Conservation (phyloP, 2,888 invertebrate genomes). For the Escarpia spicata region DNA sequence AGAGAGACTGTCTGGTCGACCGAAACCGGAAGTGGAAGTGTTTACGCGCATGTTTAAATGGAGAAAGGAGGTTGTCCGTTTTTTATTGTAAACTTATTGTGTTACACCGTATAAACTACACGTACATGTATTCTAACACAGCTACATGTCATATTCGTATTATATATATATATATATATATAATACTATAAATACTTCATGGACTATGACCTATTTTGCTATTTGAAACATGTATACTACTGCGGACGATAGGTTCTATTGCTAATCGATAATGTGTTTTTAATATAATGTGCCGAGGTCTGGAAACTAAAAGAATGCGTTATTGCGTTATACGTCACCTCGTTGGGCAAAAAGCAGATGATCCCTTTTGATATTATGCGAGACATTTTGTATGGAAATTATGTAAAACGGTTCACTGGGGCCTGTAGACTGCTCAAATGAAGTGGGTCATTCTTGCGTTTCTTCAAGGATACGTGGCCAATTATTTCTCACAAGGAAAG, state of each 20-base stretch:
- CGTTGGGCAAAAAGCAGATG: not conserved
- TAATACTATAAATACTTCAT: not conserved
- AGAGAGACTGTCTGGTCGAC: not conserved
- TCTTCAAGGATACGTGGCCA: not conserved
- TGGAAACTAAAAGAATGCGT: not conserved
- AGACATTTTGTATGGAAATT: not conserved
- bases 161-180: too few relatives aligned
- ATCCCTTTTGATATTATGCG: not conserved
- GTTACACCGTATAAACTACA: too few relatives aligned
- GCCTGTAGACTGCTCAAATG: too few relatives aligned
- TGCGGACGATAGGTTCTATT: not conserved
- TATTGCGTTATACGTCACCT: not conserved
- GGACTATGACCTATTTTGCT: not conserved
- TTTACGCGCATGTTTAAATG: too few relatives aligned
- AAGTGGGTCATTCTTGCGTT: not conserved
- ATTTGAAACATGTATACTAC: not conserved
- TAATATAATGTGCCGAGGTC: not conserved
- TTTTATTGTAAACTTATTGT: too few relatives aligned
- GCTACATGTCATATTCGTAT: too few relatives aligned
- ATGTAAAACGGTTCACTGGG: not conserved
- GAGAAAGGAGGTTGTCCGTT: too few relatives aligned
- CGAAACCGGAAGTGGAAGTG: not conserved
- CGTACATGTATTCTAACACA: too few relatives aligned
- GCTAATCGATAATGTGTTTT: not conserved
- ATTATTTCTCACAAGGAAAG: not conserved